A percentile compares a stretch with the other conserved stretches of the same genome.
Evolutionary conservation across 1,140 invertebrate genomes (phyloP).

Genomic region (Heliconius himera): DNA sequence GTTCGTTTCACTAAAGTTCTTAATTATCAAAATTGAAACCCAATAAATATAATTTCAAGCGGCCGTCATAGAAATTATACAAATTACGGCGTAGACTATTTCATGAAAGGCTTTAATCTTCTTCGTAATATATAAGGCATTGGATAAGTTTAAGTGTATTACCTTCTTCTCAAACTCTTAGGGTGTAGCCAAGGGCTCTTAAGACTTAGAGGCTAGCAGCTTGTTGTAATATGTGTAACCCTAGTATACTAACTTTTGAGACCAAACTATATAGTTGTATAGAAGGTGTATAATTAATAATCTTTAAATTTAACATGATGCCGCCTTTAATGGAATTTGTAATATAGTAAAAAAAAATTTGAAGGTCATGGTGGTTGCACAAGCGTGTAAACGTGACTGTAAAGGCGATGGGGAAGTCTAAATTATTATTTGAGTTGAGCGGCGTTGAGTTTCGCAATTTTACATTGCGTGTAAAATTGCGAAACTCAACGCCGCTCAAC

Average conservation of each 20-base stretch:
- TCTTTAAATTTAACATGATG: too few species aligned
- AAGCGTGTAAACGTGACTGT: too few species aligned
- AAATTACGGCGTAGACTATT: constrained; percentile 6
- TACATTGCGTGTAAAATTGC: too few species aligned
- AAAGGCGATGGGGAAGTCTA: too few species aligned
- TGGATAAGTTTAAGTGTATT: not conserved
- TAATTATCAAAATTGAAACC: not conserved
- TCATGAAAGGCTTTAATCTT: constrained; percentile 12
- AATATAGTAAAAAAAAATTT: too few species aligned
- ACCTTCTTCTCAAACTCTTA: not conserved
- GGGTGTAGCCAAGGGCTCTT: not conserved
- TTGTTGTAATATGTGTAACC: not conserved
- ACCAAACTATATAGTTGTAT: too few species aligned
- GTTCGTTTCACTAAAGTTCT: not conserved
- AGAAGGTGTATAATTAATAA: not conserved
- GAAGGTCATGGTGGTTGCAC: too few species aligned
- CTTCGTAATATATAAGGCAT: not conserved
- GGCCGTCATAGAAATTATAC: constrained; percentile 4
- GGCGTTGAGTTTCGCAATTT: too few species aligned
- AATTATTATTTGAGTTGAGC: too few species aligned
- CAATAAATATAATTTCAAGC: constrained; percentile 9
- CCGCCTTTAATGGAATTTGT: too few species aligned
- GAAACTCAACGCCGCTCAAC: too few species aligned
- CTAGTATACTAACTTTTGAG: not conserved
- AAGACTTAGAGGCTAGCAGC: not conserved